A percentile compares a stretch with the other conserved stretches of the same genome.
These are phyloP conservation scores for Zaprionus kolodkinae DNA, from an alignment of 1,140 invertebrate species.

Conservation along the genomic window DNA sequence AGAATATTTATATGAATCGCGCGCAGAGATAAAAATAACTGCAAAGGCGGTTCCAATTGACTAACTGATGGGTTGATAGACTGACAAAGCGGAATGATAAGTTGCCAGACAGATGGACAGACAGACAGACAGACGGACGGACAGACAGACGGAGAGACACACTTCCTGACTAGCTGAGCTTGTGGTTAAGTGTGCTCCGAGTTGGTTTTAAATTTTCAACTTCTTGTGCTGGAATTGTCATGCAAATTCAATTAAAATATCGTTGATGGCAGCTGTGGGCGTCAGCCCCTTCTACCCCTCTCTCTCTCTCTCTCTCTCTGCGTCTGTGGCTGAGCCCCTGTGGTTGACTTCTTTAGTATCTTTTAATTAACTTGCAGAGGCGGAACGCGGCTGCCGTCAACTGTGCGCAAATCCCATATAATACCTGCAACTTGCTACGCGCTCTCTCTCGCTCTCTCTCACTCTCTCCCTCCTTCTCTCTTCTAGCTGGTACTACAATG, in stretches of 20 bases:
- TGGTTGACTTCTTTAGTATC: slow-evolving; percentile 70
- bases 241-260: slow-evolving; percentile 81
- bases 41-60: slow-evolving; percentile 16
- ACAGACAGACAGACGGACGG: background rate
- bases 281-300: background rate
- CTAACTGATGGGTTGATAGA: background rate
- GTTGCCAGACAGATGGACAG: background rate
- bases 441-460: background rate
- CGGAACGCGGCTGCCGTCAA: slow-evolving; percentile 38
- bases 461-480: background rate
- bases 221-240: slow-evolving; percentile 61
- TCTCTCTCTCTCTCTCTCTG: no score
- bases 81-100: background rate
- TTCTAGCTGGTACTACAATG: slow-evolving; percentile 33
- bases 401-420: slow-evolving; percentile 60
- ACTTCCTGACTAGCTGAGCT: slow-evolving; percentile 37
- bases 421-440: slow-evolving; percentile 38
- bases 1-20: slow-evolving; percentile 69
- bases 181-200: slow-evolving; percentile 11
- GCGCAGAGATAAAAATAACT: slow-evolving; percentile 67
- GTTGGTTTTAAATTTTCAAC: slow-evolving; percentile 41
- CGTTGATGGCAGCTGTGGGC: slow-evolving; percentile 31
- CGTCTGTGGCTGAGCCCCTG: background rate
- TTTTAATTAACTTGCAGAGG: slow-evolving; percentile 73
- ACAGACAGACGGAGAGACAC: slow-evolving; percentile 25